These are phyloP conservation scores for Marcusenius ussheri DNA, from an alignment of 2,113 vertebrate species.

Conservation along the genomic window DNA sequence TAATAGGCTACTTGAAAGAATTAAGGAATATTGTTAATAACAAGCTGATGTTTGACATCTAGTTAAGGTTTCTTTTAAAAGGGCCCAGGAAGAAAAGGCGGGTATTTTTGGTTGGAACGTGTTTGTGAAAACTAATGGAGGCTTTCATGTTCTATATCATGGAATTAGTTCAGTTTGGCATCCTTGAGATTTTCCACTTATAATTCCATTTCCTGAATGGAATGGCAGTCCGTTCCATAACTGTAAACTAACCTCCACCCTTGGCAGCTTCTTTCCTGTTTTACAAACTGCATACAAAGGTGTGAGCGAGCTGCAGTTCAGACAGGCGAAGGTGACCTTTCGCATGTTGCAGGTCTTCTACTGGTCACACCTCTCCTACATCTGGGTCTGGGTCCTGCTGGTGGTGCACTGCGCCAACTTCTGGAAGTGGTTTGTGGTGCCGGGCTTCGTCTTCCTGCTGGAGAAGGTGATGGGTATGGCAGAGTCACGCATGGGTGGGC, in stretches of 20 bases:
- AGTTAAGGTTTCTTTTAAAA: neutral
- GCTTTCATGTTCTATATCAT: neutral
- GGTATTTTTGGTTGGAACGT: neutral
- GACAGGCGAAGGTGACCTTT: neutral
- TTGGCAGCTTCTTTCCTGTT: neutral
- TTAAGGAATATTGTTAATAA: neutral
- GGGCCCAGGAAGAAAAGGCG: neutral
- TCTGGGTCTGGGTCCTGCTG: conserved; percentile 73
- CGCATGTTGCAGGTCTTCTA: conserved; percentile 70
- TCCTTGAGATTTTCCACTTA: neutral
- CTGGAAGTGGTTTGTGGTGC: conserved; percentile 85
- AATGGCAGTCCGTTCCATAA: neutral
- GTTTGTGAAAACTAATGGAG: neutral
- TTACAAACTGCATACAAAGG: neutral
- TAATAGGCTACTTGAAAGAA: neutral
- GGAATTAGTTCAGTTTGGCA: neutral
- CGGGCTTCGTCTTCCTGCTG: conserved; percentile 66
- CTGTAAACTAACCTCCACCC: no score
- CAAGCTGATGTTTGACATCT: neutral
- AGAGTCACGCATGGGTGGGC: conserved; percentile 54
- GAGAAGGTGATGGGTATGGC: conserved; percentile 71
- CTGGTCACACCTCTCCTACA: conserved; percentile 80
- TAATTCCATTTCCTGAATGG: neutral
- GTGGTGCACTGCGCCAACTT: conserved; percentile 77
- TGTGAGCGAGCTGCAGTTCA: neutral